A percentile compares a stretch with the other conserved stretches of the same genome.
Evolutionary conservation across 1,140 invertebrate species (phyloP).

Genomic region (Phortica variegata): DNA sequence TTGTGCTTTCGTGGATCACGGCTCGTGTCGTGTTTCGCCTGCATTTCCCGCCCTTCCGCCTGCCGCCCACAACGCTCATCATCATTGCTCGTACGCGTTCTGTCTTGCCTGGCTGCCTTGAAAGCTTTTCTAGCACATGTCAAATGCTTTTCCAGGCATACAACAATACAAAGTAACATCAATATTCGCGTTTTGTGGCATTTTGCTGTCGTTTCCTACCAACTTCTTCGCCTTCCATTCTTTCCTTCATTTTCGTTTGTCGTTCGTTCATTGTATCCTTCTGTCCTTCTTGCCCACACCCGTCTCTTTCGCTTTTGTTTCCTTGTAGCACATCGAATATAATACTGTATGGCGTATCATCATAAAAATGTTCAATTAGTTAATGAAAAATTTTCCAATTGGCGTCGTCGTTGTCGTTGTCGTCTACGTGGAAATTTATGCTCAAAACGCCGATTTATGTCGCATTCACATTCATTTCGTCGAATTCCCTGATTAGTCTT

Average conservation of each 20-base stretch:
- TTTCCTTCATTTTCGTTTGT: constrained; percentile 19
- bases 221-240: constrained; percentile 5
- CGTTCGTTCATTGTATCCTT: constrained; percentile 19
- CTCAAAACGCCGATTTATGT: no score
- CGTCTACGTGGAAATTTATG: no score
- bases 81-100: constrained; percentile 11
- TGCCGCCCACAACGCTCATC: no score
- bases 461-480: no score
- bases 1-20: constrained; percentile 16
- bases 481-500: no score
- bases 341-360: constrained; percentile 20
- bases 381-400: constrained; percentile 54
- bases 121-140: no score
- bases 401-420: no score
- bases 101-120: constrained; percentile 18
- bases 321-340: background rate
- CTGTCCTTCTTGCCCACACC: background rate
- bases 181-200: constrained; percentile 38
- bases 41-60: constrained; percentile 16
- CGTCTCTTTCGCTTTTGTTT: background rate
- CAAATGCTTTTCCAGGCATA: no score
- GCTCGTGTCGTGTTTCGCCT: constrained; percentile 27
- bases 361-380: constrained; percentile 55
- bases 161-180: constrained; percentile 8
- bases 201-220: constrained; percentile 13